Evolutionary conservation across 1,140 invertebrate species (phyloP), one percentile per base, ranked within the genome.

Genomic region (Drosophila rhopaloa): DNA sequence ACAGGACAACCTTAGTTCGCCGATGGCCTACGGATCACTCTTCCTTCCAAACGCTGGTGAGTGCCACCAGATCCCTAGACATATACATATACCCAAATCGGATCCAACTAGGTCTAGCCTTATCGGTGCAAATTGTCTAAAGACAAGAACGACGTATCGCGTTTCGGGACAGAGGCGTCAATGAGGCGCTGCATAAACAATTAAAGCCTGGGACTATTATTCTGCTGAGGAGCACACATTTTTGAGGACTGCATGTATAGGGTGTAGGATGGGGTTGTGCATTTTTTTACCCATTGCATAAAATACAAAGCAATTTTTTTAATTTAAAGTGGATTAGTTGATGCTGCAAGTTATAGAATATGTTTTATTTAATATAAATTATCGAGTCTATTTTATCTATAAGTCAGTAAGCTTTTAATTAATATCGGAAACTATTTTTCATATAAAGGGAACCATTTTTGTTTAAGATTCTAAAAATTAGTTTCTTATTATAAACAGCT

Each of bases 1-100:
- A 37, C 91, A 92, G 58, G 91, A 91, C 61, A 84, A 81, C 29
- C 83, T 91, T n/a, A 92, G 86, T 53, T 92, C 91, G 9, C 89
- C 91, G 2, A 82, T 91, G 66, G 84, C 89, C 63, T 92, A 92
- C 46, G 89, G 88, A 2, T 76, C 89, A 5, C 67, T 92, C 47
- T 92, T 91, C 74, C 57, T 92, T 53, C 82, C 79, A 29, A 92
- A 92, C 77, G 59, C 85, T 79, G 90, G 91, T 92, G 60, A 90
- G 91, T 55, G 43, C 44, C 51, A 27, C 16, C 9, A n/a, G 14
- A 37, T 16, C 41, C 35, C 9, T 41, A 35, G 29, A 19, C 32
- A 44, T 37, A 32, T 6, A 32, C 29, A 32, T 32, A 40, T 55
- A 37, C 14, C 38, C 58, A 57, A 47, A 59, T 58, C 5, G 54